Base-by-base conservation (phyloP, 2,113 vertebrate genomes). In the Sturnira hondurensis region DNA sequence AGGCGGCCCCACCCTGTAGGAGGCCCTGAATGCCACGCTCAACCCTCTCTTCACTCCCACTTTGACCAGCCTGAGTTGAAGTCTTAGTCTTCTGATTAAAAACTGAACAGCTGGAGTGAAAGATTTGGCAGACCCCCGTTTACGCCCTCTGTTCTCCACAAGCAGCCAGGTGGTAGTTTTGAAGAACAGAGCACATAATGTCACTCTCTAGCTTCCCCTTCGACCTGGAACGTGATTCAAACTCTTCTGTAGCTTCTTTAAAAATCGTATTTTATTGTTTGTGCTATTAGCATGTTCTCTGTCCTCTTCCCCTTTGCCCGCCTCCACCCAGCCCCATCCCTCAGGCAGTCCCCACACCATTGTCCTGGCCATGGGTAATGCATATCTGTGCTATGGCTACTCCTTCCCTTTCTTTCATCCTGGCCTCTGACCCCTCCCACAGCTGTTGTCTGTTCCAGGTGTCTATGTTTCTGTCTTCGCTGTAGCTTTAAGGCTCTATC, bases 161-260 rank as follows among this genome's bases (percentile, higher is more conserved):
- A 33, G n/a, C 24, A 45, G 68, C n/a, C 82, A 61, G n/a, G 73
- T 22, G 86, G 19, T 70, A 31, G 73, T 93, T 89, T 56, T 52
- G 63, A 31, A 76, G 63, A 38, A 9, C 15, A 76, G 13, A 68
- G 73, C 33, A 31, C n/a, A 43, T 43, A 24, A 0, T 4, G 1
- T 20, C 28, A 2, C 24, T 52, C 15, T 82, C 43, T 4, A 33
- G 7, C 76, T 78, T 65, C 38, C 16, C 28, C 73, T 86, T 17
- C 6, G 14, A 50, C 54, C 45, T 15, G 26, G 77, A 52, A 7
- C 3, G 45, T 54, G 33, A 83, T 41, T 24, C 47, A 22, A 36
- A 33, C 15, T 43, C n/a, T 45, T 0, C 74, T 94, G 33, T 36
- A 11, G 13, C 41, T 68, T 16, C 43, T 63, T 28, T 5, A 63